Base-by-base conservation (phyloP, 2,113 vertebrate genomes). In the Psilopsiagon aurifrons region DNA sequence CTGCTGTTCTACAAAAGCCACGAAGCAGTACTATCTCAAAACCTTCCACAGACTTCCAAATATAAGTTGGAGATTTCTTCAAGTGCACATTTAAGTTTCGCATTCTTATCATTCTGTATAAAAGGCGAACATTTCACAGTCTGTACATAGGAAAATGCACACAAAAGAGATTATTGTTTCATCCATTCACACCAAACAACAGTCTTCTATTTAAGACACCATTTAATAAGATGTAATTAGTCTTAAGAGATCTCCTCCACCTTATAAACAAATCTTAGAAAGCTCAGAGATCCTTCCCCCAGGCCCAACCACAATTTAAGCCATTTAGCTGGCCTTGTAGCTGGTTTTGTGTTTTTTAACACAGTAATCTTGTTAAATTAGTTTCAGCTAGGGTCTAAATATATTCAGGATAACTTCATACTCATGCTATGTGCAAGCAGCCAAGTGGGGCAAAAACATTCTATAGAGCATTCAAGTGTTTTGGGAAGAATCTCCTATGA, bases 381-480 rank as follows among this genome's bases (percentile, higher is more conserved):
- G 37, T 43, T 75, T 60, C 64, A 68, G 55, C 15, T 41, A 44
- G 35, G 0, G 17, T 18, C 46, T 10, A 71, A 73, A 74, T 20
- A 52, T 1, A 54, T 24, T 51, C 7, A 2, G 43, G 19, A 9
- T 27, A 78, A 59, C 35, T 78, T 49, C 11, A 29, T 2, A 35
- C 31, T 67, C 13, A 4, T 10, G 22, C 29, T 51, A 41, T 29
- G 51, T 4, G 1, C 31, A 51, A 63, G 37, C 1, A 46, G 25
- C 28, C 28, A 27, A 67, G n/a, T 0, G 4, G n/a, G 23, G 11
- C 12, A 33, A 63, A 67, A 55, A 41, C 3, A 63, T 4, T 15
- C 27, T 12, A 7, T 0, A 11, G 1, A 28, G 12, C 4, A 28
- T 8, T 13, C 1, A 31, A 69, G 52, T 0, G 29, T 4, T 43